phyloP scores from a whole-genome alignment of 1,140 invertebrate species.

The Drosophila elegans region DNA sequence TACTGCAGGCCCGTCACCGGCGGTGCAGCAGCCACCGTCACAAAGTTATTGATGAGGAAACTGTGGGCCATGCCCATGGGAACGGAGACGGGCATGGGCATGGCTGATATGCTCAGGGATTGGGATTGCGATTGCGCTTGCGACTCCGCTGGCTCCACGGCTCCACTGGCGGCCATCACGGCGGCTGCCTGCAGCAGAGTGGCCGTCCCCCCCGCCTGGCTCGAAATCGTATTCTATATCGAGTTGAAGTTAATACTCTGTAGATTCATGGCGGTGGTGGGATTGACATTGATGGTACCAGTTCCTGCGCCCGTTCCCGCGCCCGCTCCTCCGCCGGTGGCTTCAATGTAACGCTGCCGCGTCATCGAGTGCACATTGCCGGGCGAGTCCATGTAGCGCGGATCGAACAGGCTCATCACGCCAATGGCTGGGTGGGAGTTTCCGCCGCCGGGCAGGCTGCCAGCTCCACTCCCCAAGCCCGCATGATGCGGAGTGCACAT shows the following conservation, averaged over 20 bases:
- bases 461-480: constrained; percentile 44
- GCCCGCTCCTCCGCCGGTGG: constrained; percentile 67
- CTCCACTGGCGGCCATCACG: constrained; percentile 52
- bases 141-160: constrained; percentile 42
- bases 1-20: constrained; percentile 66
- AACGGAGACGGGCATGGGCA: constrained; percentile 53
- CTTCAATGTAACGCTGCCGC: constrained; percentile 85
- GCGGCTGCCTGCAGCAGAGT: constrained; percentile 72
- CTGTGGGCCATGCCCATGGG: constrained; percentile 73
- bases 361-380: constrained; percentile 85
- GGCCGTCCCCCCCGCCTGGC: constrained; percentile 60
- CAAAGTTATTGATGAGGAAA: constrained; percentile 77
- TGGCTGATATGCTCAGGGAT: constrained; percentile 76
- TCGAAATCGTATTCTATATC: constrained; percentile 87
- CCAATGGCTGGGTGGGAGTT: constrained; percentile 85
- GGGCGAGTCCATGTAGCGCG: constrained; percentile 86
- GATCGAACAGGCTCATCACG: constrained; percentile 87
- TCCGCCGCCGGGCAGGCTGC: constrained; percentile 51
- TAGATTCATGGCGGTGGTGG: constrained; percentile 87
- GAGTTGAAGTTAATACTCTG: constrained; percentile 90
- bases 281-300: constrained; percentile 84
- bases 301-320: constrained; percentile 67
- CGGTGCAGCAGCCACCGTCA: constrained; percentile 71
- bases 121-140: too few relatives aligned
- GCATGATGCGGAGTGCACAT: constrained; percentile 85